Evolutionary conservation across 2,113 vertebrate species (phyloP).

Genomic region (Oreochromis niloticus): DNA sequence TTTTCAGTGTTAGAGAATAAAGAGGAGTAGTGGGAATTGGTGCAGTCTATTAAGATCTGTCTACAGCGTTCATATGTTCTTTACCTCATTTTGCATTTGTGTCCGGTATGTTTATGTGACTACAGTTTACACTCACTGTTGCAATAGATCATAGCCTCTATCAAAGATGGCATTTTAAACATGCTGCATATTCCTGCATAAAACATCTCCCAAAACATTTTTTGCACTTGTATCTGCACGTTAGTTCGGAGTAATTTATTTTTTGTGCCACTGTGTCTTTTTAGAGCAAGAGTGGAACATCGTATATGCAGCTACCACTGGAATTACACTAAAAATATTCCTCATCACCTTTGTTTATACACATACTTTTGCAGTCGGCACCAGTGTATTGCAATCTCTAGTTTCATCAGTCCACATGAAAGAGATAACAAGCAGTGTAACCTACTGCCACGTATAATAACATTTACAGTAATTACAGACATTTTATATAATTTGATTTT

Average conservation of each 20-base stretch:
- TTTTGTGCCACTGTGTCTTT: not conserved
- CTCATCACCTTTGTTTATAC: not conserved
- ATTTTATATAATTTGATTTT: not conserved
- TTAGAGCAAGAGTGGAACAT: not conserved
- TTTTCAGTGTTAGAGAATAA: not conserved
- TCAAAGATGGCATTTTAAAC: not conserved
- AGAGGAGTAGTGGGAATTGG: not conserved
- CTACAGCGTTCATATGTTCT: not conserved
- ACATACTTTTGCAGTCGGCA: not conserved
- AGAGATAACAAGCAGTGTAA: not conserved
- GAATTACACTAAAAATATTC: not conserved
- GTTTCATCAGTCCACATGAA: not conserved
- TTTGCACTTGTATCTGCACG: not conserved
- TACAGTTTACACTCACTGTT: not conserved
- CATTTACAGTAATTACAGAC: not conserved
- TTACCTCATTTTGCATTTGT: not conserved
- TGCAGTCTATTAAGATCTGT: not conserved
- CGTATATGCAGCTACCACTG: not conserved
- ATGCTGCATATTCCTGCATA: not conserved
- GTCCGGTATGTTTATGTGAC: not conserved
- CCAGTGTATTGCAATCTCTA: not conserved
- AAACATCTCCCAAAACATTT: not conserved
- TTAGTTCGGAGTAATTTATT: not conserved
- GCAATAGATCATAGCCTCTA: not conserved
- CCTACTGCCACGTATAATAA: not conserved